A percentile compares a stretch with the other conserved stretches of the same genome.
These are phyloP conservation scores for Myzus persicae DNA, from an alignment of 1,140 invertebrate species.

Conservation along the genomic window DNA sequence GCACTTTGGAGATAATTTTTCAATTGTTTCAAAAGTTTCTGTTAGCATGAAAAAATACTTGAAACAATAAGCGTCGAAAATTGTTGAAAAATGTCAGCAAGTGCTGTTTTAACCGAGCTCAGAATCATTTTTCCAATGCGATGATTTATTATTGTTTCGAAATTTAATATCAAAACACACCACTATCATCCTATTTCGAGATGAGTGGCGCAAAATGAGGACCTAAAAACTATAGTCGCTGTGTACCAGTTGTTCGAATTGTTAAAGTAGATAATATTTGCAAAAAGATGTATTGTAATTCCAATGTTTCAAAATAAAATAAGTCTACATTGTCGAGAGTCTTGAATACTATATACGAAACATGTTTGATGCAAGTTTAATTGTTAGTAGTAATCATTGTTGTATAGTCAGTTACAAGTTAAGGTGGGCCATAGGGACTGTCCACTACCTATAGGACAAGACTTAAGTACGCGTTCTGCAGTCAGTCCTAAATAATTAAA, in stretches of 20 bases:
- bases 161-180: constrained; percentile 8
- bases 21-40: background rate
- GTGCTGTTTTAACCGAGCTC: background rate
- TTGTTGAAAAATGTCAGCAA: background rate
- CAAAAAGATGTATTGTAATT: background rate
- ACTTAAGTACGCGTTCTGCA: too few relatives aligned
- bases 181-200: background rate
- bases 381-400: background rate
- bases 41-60: background rate
- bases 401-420: background rate
- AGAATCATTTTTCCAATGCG: background rate
- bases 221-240: background rate
- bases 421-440: background rate
- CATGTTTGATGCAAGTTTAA: background rate
- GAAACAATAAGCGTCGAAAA: background rate
- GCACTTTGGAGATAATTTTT: background rate
- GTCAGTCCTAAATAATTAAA: background rate
- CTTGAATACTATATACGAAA: background rate
- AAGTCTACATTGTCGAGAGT: background rate
- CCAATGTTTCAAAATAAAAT: background rate
- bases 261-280: background rate
- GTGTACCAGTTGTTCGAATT: background rate
- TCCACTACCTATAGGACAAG: background rate
- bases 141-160: background rate
- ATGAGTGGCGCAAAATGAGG: background rate